Evolutionary conservation across 2,888 invertebrate genomes (phyloP).

Genomic region (Zonitis immaculata): DNA sequence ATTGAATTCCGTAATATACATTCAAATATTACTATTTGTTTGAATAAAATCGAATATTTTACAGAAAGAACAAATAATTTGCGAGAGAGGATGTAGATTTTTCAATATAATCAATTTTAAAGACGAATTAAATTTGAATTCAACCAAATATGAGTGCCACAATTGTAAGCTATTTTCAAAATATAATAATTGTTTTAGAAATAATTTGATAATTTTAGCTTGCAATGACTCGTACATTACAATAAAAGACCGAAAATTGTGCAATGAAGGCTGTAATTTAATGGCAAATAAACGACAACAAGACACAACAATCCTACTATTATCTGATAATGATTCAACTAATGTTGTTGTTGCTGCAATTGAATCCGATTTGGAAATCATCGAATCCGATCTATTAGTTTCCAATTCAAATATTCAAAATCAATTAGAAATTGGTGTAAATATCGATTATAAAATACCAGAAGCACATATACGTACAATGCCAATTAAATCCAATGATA

Average conservation of each 20-base stretch:
- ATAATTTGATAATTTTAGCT: constrained; percentile 26
- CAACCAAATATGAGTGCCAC: constrained; percentile 37
- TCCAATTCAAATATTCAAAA: constrained; percentile 42
- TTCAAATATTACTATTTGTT: too few relatives aligned
- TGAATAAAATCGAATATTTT: background rate
- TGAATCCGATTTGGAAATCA: constrained; percentile 37
- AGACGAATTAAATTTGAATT: constrained; percentile 35
- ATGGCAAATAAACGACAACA: constrained; percentile 36
- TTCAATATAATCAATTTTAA: constrained; percentile 39
- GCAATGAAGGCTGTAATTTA: constrained; percentile 34
- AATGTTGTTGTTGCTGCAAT: constrained; percentile 26
- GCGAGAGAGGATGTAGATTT: constrained; percentile 40
- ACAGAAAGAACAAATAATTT: constrained; percentile 30
- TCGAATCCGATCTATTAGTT: constrained; percentile 39
- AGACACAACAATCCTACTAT: constrained; percentile 23
- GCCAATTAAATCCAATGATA: constrained; percentile 36
- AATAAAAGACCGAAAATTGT: constrained; percentile 28
- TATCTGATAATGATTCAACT: constrained; percentile 23
- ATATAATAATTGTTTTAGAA: too few relatives aligned
- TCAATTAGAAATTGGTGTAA: constrained; percentile 40
- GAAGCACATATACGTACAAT: constrained; percentile 44
- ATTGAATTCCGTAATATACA: constrained; percentile 27
- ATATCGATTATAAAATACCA: constrained; percentile 43
- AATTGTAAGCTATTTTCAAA: constrained; percentile 37
- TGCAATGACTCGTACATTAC: constrained; percentile 35